A percentile compares a stretch with the other conserved stretches of the same genome.
Conservation (phyloP, 2,888 invertebrate genomes). For the Scrobipalpa atriplicella region DNA sequence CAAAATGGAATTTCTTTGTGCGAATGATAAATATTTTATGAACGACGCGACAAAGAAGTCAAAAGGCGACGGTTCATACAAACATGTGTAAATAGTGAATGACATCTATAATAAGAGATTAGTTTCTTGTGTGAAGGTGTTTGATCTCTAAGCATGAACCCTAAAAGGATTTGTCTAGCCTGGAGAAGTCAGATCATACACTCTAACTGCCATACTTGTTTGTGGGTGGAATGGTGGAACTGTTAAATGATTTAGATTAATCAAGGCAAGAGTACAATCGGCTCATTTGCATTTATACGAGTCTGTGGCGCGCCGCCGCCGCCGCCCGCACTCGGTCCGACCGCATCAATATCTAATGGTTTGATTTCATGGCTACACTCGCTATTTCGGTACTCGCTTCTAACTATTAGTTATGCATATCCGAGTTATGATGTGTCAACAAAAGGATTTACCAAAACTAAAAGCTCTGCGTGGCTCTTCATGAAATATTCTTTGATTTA, state of each 20-base stretch:
- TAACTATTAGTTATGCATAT: slow-evolving; percentile 7
- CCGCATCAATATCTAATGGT: slow-evolving; percentile 58
- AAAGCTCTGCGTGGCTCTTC: too few species aligned
- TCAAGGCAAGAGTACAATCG: slow-evolving; percentile 66
- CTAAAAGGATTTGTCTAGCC: too few species aligned
- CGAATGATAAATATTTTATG: slow-evolving; percentile 74
- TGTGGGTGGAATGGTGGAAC: slow-evolving; percentile 30
- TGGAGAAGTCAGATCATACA: too few species aligned
- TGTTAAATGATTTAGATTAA: slow-evolving; percentile 69
- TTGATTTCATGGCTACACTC: slow-evolving; percentile 43
- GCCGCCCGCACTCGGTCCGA: slow-evolving; percentile 53
- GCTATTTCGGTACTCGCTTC: slow-evolving; percentile 24
- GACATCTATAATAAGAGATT: slow-evolving; percentile 22
- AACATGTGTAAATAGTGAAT: slow-evolving; percentile 57
- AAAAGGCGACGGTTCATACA: slow-evolving; percentile 53
- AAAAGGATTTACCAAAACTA: background rate
- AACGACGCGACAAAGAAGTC: slow-evolving; percentile 71
- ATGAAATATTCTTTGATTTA: too few species aligned
- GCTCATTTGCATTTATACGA: slow-evolving; percentile 72
- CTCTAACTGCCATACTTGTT: too few species aligned
- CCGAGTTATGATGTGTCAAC: background rate
- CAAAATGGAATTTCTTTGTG: slow-evolving; percentile 78
- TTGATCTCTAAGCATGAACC: too few species aligned
- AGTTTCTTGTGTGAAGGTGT: background rate
- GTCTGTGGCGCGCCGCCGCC: slow-evolving; percentile 52